These are phyloP conservation scores for Ramazzottius varieornatus DNA, from an alignment of 2,888 invertebrate genomes.

Conservation along the genomic window DNA sequence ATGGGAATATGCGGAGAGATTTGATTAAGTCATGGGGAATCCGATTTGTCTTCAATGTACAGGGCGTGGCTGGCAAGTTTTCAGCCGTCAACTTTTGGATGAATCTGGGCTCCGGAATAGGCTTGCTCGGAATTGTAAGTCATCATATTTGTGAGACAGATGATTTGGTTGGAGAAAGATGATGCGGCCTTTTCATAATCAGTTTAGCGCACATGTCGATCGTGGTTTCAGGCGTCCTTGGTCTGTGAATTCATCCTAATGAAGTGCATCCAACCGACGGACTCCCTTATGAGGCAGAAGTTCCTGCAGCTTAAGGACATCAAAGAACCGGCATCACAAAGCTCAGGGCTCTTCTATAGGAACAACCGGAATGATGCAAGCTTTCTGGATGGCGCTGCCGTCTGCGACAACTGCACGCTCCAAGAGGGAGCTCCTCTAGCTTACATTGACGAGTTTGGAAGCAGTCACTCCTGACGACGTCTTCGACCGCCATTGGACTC, in stretches of 20 bases:
- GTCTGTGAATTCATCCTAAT: background rate
- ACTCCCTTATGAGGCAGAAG: background rate
- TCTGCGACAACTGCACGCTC: no score
- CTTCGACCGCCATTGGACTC: no score
- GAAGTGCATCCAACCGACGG: background rate
- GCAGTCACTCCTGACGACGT: no score
- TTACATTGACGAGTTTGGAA: no score
- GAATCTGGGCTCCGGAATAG: conserved; percentile 22
- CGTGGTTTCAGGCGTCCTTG: background rate
- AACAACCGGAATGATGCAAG: no score
- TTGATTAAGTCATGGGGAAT: conserved; percentile 22
- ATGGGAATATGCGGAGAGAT: conserved; percentile 14
- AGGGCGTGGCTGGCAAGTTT: conserved; percentile 21
- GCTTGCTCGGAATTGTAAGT: conserved; percentile 19
- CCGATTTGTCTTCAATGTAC: conserved; percentile 19
- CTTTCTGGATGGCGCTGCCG: no score
- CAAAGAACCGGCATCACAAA: no score
- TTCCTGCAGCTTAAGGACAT: background rate
- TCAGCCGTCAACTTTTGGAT: conserved; percentile 18
- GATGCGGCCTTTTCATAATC: no score
- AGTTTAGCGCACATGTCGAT: no score
- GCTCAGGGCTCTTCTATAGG: no score
- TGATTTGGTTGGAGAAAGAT: background rate
- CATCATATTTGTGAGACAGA: background rate
- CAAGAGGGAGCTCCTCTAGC: no score